These are phyloP conservation scores for Polymixis flavicincta DNA, from an alignment of 2,888 invertebrate species.

Conservation along the genomic window DNA sequence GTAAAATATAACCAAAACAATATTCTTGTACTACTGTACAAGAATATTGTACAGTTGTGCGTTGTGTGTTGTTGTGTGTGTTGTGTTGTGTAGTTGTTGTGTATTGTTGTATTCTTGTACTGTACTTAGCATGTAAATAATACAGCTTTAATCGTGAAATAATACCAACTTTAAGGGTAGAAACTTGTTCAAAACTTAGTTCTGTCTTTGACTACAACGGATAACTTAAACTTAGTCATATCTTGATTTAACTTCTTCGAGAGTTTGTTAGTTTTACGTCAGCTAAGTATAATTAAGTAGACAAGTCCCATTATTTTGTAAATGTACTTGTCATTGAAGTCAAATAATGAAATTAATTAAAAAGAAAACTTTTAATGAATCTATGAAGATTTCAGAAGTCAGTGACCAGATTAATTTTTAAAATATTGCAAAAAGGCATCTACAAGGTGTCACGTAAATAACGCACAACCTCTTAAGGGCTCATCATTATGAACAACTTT, in stretches of 20 bases:
- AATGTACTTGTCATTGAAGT: neutral
- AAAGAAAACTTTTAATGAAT: neutral
- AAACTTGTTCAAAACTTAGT: constrained; percentile 28
- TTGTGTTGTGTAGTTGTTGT: too few species aligned
- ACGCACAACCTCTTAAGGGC: too few species aligned
- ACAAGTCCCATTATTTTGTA: neutral
- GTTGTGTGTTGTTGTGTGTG: too few species aligned
- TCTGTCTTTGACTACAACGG: constrained; percentile 22
- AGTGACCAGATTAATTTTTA: neutral
- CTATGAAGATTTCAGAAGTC: neutral
- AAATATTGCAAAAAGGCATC: neutral
- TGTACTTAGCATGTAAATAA: constrained; percentile 9
- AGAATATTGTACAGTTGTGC: too few species aligned
- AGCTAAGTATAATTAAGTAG: constrained; percentile 1
- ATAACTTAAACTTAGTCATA: constrained; percentile 40
- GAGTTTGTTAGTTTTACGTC: constrained; percentile 5
- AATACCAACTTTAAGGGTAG: constrained; percentile 16
- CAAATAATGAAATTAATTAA: neutral
- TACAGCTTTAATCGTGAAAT: constrained; percentile 23
- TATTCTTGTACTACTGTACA: too few species aligned
- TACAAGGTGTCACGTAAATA: too few species aligned
- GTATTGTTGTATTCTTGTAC: too few species aligned
- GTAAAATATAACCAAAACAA: neutral
- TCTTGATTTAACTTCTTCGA: constrained; percentile 39
- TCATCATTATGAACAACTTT: too few species aligned